A percentile compares a stretch with the other conserved stretches of the same genome.
These are phyloP conservation scores for Troglohyphantes excavatus DNA, from an alignment of 2,888 invertebrate genomes.

Conservation along the genomic window DNA sequence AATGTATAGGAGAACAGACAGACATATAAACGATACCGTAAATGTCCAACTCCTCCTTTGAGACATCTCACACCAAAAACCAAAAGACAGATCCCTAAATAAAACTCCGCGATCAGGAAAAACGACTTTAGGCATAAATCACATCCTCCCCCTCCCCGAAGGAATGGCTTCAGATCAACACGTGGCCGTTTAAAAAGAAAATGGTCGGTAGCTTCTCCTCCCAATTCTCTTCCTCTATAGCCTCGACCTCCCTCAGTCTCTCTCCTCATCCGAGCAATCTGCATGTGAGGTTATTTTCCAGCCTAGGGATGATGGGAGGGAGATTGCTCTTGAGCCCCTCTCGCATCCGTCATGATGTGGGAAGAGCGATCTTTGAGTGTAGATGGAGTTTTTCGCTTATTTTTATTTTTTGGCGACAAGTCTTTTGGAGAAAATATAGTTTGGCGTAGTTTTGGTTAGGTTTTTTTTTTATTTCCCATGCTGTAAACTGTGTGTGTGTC, in stretches of 20 bases:
- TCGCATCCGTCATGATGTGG: constrained; percentile 48
- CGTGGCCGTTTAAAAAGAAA: constrained; percentile 53
- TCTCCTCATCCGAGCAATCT: constrained; percentile 47
- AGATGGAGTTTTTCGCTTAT: background rate
- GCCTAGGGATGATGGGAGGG: constrained; percentile 12
- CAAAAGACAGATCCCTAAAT: constrained; percentile 31
- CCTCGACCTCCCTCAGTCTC: constrained; percentile 7
- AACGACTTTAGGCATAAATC: constrained; percentile 58
- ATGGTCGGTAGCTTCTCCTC: constrained; percentile 45
- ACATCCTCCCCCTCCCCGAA: constrained; percentile 45
- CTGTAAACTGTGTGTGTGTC: too few relatives aligned
- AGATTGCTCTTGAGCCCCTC: constrained; percentile 43
- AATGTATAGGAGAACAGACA: too few relatives aligned
- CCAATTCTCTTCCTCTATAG: background rate
- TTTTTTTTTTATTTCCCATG: too few relatives aligned
- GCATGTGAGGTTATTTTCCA: constrained; percentile 60
- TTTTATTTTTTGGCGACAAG: background rate
- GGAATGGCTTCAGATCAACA: constrained; percentile 58
- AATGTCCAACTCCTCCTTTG: too few relatives aligned
- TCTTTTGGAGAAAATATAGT: background rate
- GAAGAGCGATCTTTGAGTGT: too few relatives aligned
- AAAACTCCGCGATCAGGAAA: constrained; percentile 45
- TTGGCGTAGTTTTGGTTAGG: background rate
- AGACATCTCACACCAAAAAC: too few relatives aligned
- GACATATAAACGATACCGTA: too few relatives aligned